phyloP scores from a whole-genome alignment of 2,888 invertebrate genomes.

The Asteroscopus sphinx region DNA sequence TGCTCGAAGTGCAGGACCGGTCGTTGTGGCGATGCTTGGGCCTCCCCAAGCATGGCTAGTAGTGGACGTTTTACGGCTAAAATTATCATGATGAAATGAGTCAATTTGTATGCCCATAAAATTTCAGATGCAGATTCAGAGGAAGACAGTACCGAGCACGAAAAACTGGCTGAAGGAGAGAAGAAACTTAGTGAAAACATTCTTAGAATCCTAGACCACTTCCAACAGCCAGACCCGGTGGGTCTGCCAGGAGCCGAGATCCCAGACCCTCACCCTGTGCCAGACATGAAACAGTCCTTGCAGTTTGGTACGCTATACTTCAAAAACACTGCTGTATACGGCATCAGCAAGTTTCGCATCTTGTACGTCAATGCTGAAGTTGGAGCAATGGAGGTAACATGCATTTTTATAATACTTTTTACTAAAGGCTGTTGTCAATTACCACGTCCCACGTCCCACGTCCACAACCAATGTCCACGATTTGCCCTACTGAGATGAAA shows the following conservation, averaged over 20 bases:
- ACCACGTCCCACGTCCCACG: too few relatives aligned
- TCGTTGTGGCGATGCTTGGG: too few relatives aligned
- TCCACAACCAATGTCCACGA: too few relatives aligned
- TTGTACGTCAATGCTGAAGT: slow-evolving; percentile 92
- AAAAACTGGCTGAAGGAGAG: slow-evolving; percentile 83
- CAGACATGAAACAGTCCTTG: slow-evolving; percentile 93
- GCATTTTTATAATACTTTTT: too few relatives aligned
- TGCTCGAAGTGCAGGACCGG: too few relatives aligned
- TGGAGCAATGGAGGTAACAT: slow-evolving; percentile 92
- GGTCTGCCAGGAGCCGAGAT: slow-evolving; percentile 95
- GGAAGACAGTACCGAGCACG: slow-evolving; percentile 54
- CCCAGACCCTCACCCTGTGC: slow-evolving; percentile 95
- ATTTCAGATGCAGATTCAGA: slow-evolving; percentile 59
- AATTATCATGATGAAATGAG: too few relatives aligned
- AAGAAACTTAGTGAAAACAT: slow-evolving; percentile 93
- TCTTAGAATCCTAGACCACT: slow-evolving; percentile 93
- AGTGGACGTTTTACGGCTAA: too few relatives aligned
- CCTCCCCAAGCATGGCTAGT: too few relatives aligned
- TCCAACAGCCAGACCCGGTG: slow-evolving; percentile 94
- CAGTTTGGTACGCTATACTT: slow-evolving; percentile 93
- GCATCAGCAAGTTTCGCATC: slow-evolving; percentile 94
- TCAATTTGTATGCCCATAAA: background rate
- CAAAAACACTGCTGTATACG: slow-evolving; percentile 92
- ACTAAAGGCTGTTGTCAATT: too few relatives aligned
- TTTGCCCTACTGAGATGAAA: too few relatives aligned